Conservation (phyloP, 2,888 invertebrate genomes). For the Cantharis lateralis region DNA sequence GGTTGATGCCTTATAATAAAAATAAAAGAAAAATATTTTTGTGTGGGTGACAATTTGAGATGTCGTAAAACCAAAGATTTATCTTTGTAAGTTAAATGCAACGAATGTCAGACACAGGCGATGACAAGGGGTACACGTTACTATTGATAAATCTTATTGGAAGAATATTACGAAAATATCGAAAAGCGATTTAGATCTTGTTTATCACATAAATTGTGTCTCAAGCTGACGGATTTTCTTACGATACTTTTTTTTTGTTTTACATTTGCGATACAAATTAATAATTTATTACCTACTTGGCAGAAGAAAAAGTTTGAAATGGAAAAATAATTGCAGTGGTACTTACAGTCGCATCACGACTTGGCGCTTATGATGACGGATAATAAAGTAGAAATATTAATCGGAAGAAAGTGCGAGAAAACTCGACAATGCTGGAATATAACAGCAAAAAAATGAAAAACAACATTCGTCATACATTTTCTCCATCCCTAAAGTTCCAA, state of each 20-base stretch:
- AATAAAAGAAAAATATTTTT: slow-evolving; percentile 6
- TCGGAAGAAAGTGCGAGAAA: too few species aligned
- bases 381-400: too few species aligned
- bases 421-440: too few species aligned
- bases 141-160: slow-evolving; percentile 20
- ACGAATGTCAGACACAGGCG: slow-evolving; percentile 17
- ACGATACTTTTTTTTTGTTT: neutral
- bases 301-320: too few species aligned
- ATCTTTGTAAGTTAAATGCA: slow-evolving; percentile 10
- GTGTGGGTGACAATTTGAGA: slow-evolving; percentile 8
- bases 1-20: neutral
- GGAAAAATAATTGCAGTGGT: too few species aligned
- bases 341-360: too few species aligned
- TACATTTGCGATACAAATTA: neutral
- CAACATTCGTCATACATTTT: too few species aligned
- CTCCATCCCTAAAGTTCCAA: too few species aligned
- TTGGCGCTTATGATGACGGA: too few species aligned
- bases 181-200: slow-evolving; percentile 17
- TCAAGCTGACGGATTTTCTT: slow-evolving; percentile 14
- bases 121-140: slow-evolving; percentile 14
- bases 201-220: slow-evolving; percentile 16
- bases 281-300: neutral
- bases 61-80: slow-evolving; percentile 24
- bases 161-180: slow-evolving; percentile 19
- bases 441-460: too few species aligned